Evolutionary conservation across 2,113 vertebrate species (phyloP).

Genomic region (Mus musculus): GRCm39 chr7:29414001-29414500

Average conservation of each 20-base stretch:
- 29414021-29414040: not conserved
- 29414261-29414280: constrained; percentile 82
- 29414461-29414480: not conserved
- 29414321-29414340: constrained; percentile 76
- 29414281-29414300: constrained; percentile 75
- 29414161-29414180: not conserved
- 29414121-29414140: not conserved
- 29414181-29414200: not conserved
- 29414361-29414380: constrained; percentile 79
- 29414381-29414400: constrained; percentile 79
- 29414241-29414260: not conserved
- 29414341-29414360: constrained; percentile 71
- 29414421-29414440: not conserved
- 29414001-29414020: not conserved
- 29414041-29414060: not conserved
- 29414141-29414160: not conserved
- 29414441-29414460: not conserved
- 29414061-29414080: not conserved
- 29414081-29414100: not conserved
- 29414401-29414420: not conserved
- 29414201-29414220: not conserved
- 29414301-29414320: constrained; percentile 77
- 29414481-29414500: not conserved
- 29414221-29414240: not conserved
- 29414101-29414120: not conserved